A percentile compares a stretch with the other conserved stretches of the same genome.
Conservation (phyloP, 2,113 vertebrate genomes). For the Micronycteris hirsuta region DNA sequence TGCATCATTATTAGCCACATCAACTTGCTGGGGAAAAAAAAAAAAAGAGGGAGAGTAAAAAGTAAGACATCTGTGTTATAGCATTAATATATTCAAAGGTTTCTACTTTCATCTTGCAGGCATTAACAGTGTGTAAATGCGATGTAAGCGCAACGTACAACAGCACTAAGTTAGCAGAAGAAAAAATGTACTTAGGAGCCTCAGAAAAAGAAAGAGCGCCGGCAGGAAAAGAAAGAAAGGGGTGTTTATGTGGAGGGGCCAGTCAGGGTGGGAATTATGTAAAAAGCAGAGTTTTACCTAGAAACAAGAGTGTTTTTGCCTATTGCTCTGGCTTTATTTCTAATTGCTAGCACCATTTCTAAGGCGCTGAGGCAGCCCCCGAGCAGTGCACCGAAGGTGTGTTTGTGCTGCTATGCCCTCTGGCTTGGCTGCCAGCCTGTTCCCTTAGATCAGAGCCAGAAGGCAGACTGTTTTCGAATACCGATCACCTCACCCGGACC, state of each 20-base stretch:
- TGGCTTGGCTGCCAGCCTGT: conserved; percentile 99
- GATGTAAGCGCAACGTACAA: conserved; percentile 77
- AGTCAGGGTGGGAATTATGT: conserved; percentile 66
- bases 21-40: conserved; percentile 81
- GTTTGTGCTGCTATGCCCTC: conserved; percentile 99
- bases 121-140: conserved; percentile 84
- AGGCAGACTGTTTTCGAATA: conserved; percentile 99
- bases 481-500: conserved; percentile 99
- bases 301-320: conserved; percentile 76
- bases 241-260: background rate
- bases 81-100: conserved; percentile 90
- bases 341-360: conserved; percentile 91
- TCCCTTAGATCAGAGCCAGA: conserved; percentile 99
- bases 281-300: conserved; percentile 77
- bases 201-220: background rate
- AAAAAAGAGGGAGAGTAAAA: conserved; percentile 73
- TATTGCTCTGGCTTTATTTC: conserved; percentile 80
- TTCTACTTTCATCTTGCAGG: conserved; percentile 88
- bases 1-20: conserved; percentile 89
- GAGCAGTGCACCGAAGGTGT: conserved; percentile 95
- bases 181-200: conserved; percentile 69
- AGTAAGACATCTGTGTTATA: conserved; percentile 89
- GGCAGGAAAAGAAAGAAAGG: background rate
- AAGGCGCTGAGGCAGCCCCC: conserved; percentile 90
- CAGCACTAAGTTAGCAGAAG: conserved; percentile 71